These are phyloP conservation scores for Cabera pusaria DNA, from an alignment of 2,888 invertebrate genomes.

Conservation along the genomic window DNA sequence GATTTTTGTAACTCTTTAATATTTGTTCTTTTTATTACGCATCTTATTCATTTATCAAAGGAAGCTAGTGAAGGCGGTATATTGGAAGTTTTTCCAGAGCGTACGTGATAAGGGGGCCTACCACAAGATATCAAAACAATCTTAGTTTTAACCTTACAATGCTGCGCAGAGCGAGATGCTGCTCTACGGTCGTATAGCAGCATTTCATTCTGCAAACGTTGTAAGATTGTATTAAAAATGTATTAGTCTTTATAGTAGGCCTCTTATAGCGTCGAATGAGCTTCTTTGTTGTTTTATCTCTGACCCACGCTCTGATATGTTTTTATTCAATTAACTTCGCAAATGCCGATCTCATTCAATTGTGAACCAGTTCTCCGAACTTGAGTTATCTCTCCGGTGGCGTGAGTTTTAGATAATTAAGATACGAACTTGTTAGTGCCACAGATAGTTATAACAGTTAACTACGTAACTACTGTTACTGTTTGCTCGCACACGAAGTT, in stretches of 20 bases:
- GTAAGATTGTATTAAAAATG: too few relatives aligned
- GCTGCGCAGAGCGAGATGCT: too few relatives aligned
- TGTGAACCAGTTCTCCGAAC: constrained; percentile 38
- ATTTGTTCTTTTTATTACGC: constrained; percentile 29
- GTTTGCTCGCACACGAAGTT: too few relatives aligned
- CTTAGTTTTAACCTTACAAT: too few relatives aligned
- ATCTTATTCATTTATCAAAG: constrained; percentile 30
- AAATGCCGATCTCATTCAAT: constrained; percentile 37
- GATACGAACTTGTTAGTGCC: too few relatives aligned
- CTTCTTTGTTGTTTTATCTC: constrained; percentile 42
- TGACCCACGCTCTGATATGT: constrained; percentile 32
- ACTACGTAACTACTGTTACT: too few relatives aligned
- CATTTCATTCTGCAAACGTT: too few relatives aligned
- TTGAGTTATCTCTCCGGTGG: constrained; percentile 30
- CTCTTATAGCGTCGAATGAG: constrained; percentile 29
- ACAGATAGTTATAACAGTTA: too few relatives aligned
- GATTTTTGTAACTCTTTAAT: constrained; percentile 27
- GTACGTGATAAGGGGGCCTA: constrained; percentile 42
- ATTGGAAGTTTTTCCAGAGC: constrained; percentile 40
- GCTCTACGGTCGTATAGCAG: too few relatives aligned
- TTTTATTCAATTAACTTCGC: constrained; percentile 45
- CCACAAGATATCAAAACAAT: too few relatives aligned
- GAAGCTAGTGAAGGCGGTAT: constrained; percentile 36
- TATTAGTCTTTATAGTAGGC: too few relatives aligned
- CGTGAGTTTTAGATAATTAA: constrained; percentile 27